Base-by-base conservation (phyloP, 2,888 invertebrate genomes). In the Hydrotaea cyrtoneurina region DNA sequence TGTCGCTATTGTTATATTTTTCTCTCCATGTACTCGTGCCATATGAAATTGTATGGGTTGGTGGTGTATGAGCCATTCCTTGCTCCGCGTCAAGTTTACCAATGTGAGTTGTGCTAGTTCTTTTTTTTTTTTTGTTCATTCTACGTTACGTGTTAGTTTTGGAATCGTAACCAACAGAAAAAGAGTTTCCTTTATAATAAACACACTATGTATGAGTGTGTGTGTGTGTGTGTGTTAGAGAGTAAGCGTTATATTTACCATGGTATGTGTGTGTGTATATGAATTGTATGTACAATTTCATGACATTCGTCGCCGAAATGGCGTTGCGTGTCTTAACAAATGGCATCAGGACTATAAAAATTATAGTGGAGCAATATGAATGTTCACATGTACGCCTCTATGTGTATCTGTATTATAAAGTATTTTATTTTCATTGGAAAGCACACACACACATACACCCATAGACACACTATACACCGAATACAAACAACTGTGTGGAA, bases 311-410 rank as follows among this genome's bases (percentile, higher is more conserved):
- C 82, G 85, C 85, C 82, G 59, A 82, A 85, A 82, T 79, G 85
- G 81, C 85, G 82, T 82, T 82, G 85, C 85, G 85, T 85, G 85
- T 82, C 66, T 76, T 73, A 78, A 74, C 66, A 69, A 82, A 82
- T 85, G 85, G 62, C 82, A 85, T 74, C 76, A 82, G 69, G 73
- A 85, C 82, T 79, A 79, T 82, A 77, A 82, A 82, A 82, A 62
- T 85, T 78, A 81, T 80, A 69, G 79, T 79, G 72, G 43, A 77
- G 43, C 59, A 15, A 15, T 50, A 64, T 19, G 19, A 59, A 69
- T 19, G 43, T 64, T 77, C 21, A 74, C 66, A 69, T 62, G 23
- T 43, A 69, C 39, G 39, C 69, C 23, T 46, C 39, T 43, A 23
- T 69, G 19, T 15, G 15, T 46, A 13, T 43, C 10, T 69, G 39